A percentile compares a stretch with the other conserved stretches of the same genome.
These are phyloP conservation scores for Andrena cerasifolii DNA, from an alignment of 1,140 invertebrate genomes.

Conservation along the genomic window DNA sequence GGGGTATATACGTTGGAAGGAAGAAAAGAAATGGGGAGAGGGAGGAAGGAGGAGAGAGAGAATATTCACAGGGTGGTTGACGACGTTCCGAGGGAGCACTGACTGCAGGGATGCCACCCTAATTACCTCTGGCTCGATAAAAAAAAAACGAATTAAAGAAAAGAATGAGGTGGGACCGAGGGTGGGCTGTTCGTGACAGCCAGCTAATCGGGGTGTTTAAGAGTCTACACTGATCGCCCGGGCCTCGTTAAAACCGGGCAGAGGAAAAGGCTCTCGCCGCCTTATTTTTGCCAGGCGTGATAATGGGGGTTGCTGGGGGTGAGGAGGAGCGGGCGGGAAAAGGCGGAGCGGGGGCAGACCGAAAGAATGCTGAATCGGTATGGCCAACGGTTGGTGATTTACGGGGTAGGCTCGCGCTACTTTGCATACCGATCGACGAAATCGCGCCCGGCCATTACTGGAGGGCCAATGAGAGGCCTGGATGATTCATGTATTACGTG, in stretches of 20 bases:
- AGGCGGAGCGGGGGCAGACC: constrained; percentile 49
- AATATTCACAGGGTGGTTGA: constrained; percentile 16
- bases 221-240: constrained; percentile 82
- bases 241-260: constrained; percentile 81
- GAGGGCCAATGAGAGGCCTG: constrained; percentile 45
- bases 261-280: constrained; percentile 63
- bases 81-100: constrained; percentile 56
- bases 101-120: constrained; percentile 81
- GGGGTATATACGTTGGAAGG: not conserved
- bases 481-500: constrained; percentile 62
- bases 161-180: constrained; percentile 80
- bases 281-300: constrained; percentile 67
- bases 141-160: constrained; percentile 82
- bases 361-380: constrained; percentile 66
- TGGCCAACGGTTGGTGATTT: constrained; percentile 61
- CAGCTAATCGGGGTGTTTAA: constrained; percentile 83
- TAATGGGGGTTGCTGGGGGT: constrained; percentile 65
- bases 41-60: constrained; percentile 1
- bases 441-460: constrained; percentile 61
- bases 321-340: constrained; percentile 52
- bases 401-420: constrained; percentile 60
- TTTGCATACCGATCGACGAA: constrained; percentile 71
- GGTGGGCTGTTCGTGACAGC: constrained; percentile 82
- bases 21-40: constrained; percentile 30
- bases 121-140: constrained; percentile 80